Percentiles rank a stretch among this genome's conserved stretches.
phyloP scores from a whole-genome alignment of 2,888 invertebrate genomes.

The Hartigia nigra region DNA sequence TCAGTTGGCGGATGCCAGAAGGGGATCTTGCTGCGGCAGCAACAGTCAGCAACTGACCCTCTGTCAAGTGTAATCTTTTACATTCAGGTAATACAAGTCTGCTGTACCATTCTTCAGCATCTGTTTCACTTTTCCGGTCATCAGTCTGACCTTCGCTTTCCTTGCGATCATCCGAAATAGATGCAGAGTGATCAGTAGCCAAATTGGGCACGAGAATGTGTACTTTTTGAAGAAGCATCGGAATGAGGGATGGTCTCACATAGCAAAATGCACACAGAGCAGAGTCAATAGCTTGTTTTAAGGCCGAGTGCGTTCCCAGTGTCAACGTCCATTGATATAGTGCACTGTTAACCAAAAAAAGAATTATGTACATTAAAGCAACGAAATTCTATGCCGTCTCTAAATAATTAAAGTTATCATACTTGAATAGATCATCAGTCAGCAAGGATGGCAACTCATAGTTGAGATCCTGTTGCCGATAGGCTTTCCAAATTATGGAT shows the following conservation, averaged over 20 bases:
- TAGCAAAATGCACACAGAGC: conserved; percentile 88
- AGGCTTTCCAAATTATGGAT: conserved; percentile 82
- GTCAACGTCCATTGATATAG: conserved; percentile 82
- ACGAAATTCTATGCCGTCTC: neutral
- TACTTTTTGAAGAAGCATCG: conserved; percentile 78
- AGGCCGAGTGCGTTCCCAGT: conserved; percentile 76
- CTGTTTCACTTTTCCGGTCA: conserved; percentile 73
- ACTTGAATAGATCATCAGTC: conserved; percentile 81
- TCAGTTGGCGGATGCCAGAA: conserved; percentile 78
- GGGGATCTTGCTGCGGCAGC: conserved; percentile 86
- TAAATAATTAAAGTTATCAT: conserved; percentile 17
- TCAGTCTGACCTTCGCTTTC: conserved; percentile 75
- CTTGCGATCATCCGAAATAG: conserved; percentile 72
- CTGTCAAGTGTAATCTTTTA: conserved; percentile 69
- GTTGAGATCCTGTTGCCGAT: conserved; percentile 70
- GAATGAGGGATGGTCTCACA: conserved; percentile 83
- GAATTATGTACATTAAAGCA: neutral
- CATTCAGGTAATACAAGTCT: conserved; percentile 71
- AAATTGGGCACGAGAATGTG: conserved; percentile 72
- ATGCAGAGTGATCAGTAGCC: conserved; percentile 68
- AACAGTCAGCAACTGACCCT: conserved; percentile 79
- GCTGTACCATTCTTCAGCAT: conserved; percentile 70
- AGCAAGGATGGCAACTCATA: conserved; percentile 77
- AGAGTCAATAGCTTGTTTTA: conserved; percentile 88
- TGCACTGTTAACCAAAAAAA: conserved; percentile 61